Conservation (phyloP, 2,888 invertebrate genomes). For the Syrista parreyssii region DNA sequence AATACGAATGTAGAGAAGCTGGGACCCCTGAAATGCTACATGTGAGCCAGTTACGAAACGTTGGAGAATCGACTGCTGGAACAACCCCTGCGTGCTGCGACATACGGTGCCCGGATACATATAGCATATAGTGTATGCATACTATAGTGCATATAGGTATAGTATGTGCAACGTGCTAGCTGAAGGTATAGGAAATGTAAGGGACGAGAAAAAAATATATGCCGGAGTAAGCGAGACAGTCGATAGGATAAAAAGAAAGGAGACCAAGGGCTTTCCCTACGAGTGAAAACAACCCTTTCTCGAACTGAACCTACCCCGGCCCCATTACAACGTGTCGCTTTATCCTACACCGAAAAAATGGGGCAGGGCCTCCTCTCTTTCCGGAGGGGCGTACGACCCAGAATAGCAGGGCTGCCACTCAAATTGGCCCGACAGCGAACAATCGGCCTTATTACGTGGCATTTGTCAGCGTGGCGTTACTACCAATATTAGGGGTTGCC, state of each 20-base stretch:
- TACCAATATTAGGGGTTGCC: neutral
- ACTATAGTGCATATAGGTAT: neutral
- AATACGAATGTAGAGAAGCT: slow-evolving; percentile 34
- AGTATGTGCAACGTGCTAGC: neutral
- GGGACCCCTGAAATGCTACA: slow-evolving; percentile 35
- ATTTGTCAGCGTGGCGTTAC: slow-evolving; percentile 54
- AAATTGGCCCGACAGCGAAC: slow-evolving; percentile 65
- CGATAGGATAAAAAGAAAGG: slow-evolving; percentile 27
- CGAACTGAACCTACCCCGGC: slow-evolving; percentile 19
- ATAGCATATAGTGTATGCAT: neutral
- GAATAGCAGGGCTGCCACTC: slow-evolving; percentile 63
- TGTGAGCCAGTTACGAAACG: slow-evolving; percentile 7
- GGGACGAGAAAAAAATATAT: neutral
- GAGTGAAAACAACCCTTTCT: slow-evolving; percentile 43
- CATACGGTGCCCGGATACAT: slow-evolving; percentile 46
- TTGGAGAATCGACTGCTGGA: slow-evolving; percentile 5
- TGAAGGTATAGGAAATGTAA: neutral
- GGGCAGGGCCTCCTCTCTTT: slow-evolving; percentile 45
- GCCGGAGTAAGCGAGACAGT: neutral
- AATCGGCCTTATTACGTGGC: slow-evolving; percentile 64
- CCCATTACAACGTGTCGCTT: slow-evolving; percentile 39
- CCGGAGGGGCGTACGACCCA: slow-evolving; percentile 41
- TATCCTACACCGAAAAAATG: slow-evolving; percentile 32
- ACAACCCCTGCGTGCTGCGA: slow-evolving; percentile 27
- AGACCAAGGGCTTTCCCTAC: slow-evolving; percentile 1